Base-by-base conservation (phyloP, 1,140 invertebrate genomes). In the Acromyrmex heyeri region DNA sequence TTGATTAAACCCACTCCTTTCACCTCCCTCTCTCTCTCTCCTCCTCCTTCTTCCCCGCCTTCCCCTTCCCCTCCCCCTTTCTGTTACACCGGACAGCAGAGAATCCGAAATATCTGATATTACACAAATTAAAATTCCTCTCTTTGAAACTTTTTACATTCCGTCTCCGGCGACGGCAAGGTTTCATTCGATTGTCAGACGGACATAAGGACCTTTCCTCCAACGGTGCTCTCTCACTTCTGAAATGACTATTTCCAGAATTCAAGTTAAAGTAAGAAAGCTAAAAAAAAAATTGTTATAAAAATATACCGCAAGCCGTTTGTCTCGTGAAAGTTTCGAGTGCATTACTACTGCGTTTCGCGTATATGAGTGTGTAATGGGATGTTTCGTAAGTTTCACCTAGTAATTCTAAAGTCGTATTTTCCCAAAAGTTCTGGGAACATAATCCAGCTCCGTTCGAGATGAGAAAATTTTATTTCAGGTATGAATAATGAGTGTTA, bases 41-140 rank as follows among this genome's bases (percentile, higher is more conserved):
- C 24, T 0, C 24, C 24, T 24, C 24, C 24, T 24, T 24, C 24
- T 24, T 24, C 24, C 24, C 24, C 24, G 24, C 24, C 24, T n/a
- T n/a, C n/a, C 21, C 7, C 27, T 14, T 10, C 21, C 75, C 18
- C 34, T 24, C 3, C 27, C 3, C 27, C 27, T 30, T 3, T 30
- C 27, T 83, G 21, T 73, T 59, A 61, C 62, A 12, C 75, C 24
- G 34, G 57, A 61, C 85, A 24, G 18, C 72, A 59, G 57, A 55
- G 86, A 90, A 85, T 89, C 50, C 87, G 88, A 90, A 90, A 89
- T 90, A 90, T 90, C 81, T 89, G 82, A 90, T 85, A 89, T 89
- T 86, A 70, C 50, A 62, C 73, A 89, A 89, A 90, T 89, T 87
- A 85, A 89, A 90, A 90, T 90, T 89, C 88, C 78, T 87, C 44